Percentiles rank a stretch among this genome's conserved stretches.
phyloP scores from a whole-genome alignment of 2,797 vertebrate genomes.

The Otolemur crassicaudatus region DNA sequence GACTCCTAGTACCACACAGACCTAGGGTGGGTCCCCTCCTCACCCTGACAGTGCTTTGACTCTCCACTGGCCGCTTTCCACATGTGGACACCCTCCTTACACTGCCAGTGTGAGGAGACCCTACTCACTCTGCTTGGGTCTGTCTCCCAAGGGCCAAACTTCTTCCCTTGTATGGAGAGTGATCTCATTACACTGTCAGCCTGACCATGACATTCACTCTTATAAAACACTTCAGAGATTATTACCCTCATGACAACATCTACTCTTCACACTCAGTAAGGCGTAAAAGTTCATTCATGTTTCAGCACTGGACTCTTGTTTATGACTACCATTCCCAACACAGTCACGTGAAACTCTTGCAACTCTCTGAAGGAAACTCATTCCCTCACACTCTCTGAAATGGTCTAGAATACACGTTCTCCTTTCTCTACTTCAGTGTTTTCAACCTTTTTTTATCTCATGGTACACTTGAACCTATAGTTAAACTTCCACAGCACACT shows the following conservation, averaged over 20 bases:
- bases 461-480: too few relatives aligned
- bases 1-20: neutral
- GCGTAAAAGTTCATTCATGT: neutral
- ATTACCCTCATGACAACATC: neutral
- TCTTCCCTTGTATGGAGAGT: neutral
- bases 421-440: neutral
- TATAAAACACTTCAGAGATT: neutral
- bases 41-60: neutral
- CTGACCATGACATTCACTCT: neutral
- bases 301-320: neutral
- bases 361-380: neutral
- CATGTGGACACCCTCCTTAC: neutral
- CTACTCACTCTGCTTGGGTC: neutral
- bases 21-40: too few relatives aligned
- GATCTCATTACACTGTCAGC: neutral
- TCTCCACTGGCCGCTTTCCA: neutral
- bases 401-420: neutral
- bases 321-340: neutral
- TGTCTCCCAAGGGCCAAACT: neutral
- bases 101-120: neutral
- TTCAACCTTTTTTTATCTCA: too few relatives aligned
- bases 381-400: neutral
- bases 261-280: neutral
- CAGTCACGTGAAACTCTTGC: neutral
- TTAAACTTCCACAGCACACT: too few relatives aligned